Conservation (phyloP, 2,113 vertebrate genomes). For the Oreochromis spilurus region DNA sequence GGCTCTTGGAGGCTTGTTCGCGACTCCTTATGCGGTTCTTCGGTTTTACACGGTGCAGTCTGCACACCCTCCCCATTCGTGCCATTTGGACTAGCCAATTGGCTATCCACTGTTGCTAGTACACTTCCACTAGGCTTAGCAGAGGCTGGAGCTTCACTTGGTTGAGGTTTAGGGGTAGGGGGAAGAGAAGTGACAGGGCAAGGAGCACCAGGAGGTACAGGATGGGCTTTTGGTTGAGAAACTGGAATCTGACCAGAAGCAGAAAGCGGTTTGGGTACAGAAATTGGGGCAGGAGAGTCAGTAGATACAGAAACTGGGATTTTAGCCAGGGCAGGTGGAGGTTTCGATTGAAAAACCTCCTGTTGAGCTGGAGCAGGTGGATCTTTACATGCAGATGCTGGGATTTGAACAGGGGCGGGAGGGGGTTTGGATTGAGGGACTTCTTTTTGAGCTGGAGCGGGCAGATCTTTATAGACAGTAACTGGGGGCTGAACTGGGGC, state of each 20-base stretch:
- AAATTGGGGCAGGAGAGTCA: not conserved
- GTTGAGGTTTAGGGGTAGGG: not conserved
- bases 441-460: not conserved
- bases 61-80: not conserved
- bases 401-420: not conserved
- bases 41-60: not conserved
- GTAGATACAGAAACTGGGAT: not conserved
- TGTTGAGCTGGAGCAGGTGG: not conserved
- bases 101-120: conserved; percentile 13
- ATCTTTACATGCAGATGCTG: not conserved
- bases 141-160: conserved; percentile 45
- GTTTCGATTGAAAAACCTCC: not conserved
- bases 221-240: not conserved
- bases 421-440: not conserved
- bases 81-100: not conserved
- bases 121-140: conserved; percentile 48
- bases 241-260: not conserved
- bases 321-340: not conserved
- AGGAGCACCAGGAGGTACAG: not conserved
- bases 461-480: not conserved
- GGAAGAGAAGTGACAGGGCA: not conserved
- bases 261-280: not conserved
- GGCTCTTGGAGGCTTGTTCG: conserved; percentile 64
- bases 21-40: conserved; percentile 22
- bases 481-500: not conserved